A percentile compares a stretch with the other conserved stretches of the same genome.
Evolutionary conservation across 2,888 invertebrate species (phyloP).

Genomic region (Corythucha ciliata): DNA sequence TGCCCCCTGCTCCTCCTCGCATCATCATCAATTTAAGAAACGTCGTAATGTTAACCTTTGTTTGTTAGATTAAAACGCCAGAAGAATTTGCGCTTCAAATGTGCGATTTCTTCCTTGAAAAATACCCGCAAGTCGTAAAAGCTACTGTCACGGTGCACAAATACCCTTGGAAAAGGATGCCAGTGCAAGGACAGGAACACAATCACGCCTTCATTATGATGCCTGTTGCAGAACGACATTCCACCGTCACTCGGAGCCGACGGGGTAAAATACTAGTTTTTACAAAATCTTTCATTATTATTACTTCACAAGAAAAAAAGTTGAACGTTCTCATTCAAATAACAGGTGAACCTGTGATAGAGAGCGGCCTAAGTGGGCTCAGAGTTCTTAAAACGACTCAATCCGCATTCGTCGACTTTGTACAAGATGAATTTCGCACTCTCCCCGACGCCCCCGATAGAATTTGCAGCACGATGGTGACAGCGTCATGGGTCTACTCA

Average conservation of each 20-base stretch:
- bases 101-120: conserved; percentile 62
- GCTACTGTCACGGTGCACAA: conserved; percentile 61
- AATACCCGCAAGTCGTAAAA: conserved; percentile 64
- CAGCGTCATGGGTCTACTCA: conserved; percentile 65
- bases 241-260: conserved; percentile 56
- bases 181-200: conserved; percentile 48
- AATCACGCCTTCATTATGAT: conserved; percentile 69
- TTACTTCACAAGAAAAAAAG: neutral
- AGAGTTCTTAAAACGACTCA: conserved; percentile 71
- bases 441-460: conserved; percentile 65
- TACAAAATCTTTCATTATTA: neutral
- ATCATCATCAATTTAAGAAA: too few species aligned
- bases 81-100: conserved; percentile 68
- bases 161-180: conserved; percentile 65
- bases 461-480: conserved; percentile 67
- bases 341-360: conserved; percentile 45
- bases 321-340: neutral
- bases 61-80: conserved; percentile 49
- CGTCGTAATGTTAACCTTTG: too few species aligned
- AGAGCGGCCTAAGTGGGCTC: conserved; percentile 59
- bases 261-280: conserved; percentile 49
- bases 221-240: conserved; percentile 57
- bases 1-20: too few species aligned
- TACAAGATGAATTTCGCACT: conserved; percentile 67
- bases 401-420: conserved; percentile 69